Base-by-base conservation (phyloP, 2,797 vertebrate species). In the Hipposideros larvatus region DNA sequence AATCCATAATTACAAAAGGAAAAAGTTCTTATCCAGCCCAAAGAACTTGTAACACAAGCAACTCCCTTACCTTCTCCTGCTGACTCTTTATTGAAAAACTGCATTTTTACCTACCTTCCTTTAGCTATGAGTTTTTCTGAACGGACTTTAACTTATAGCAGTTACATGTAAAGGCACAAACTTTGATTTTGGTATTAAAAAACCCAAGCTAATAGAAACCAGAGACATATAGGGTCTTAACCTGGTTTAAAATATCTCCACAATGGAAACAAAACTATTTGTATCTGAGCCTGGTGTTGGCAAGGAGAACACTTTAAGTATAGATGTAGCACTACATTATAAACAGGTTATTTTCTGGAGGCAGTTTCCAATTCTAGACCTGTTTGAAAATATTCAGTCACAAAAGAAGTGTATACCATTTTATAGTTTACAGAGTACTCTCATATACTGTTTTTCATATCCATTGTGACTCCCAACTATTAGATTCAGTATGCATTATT, bases 121-220 rank as follows among this genome's bases (percentile, higher is more conserved):
- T 91, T 34, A 86, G 6, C 22, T 37, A 4, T 93, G 46, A 79
- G 7, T 89, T 48, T 93, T 96, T 83, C 61, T 87, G 4, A 87
- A 59, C 13, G 66, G 55, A 70, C 22, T 77, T 93, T 96, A 80
- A 75, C 19, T 95, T 88, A 65, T 16, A 28, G 28, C 37, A 83
- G 37, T 94, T 65, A 68, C n/a, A 66, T 59, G 26, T 63, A 79
- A 79, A 79, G 37, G 48, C 53, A 57, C 46, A 7, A 80, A 61
- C 28, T 86, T 89, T 95, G 93, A 75, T 66, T 88, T 94, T 82
- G 84, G 24, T 84, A 80, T 85, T 88, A 66, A 94, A 24, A 95
- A 71, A 19, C 31, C 22, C 13, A 55, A 80, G 70, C 24, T 74
- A 84, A 82, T 53, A 95, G 34, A 94, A 94, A 78, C 84, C 11